Conservation (phyloP, 1,140 invertebrate species). For the Monochamus saltuarius region DNA sequence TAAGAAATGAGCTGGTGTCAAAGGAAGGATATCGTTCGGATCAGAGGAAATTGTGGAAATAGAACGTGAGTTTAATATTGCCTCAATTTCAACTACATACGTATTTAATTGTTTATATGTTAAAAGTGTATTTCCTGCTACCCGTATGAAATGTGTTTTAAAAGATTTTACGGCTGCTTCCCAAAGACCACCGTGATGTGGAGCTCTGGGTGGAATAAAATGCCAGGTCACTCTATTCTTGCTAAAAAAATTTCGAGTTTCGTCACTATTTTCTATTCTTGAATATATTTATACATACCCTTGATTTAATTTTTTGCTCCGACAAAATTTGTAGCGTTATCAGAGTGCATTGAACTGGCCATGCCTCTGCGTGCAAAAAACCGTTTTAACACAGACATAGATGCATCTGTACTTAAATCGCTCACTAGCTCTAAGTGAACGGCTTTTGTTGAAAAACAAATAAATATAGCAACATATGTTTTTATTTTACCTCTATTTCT, state of each 20-base stretch:
- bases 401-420: constrained; percentile 46
- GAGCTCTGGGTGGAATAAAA: constrained; percentile 51
- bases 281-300: no score
- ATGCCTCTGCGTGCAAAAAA: constrained; percentile 48
- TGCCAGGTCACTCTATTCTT: constrained; percentile 39
- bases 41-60: constrained; percentile 36
- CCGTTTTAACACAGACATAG: constrained; percentile 45
- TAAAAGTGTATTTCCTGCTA: constrained; percentile 27
- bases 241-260: no score
- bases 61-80: constrained; percentile 41
- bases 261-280: not conserved
- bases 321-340: constrained; percentile 33
- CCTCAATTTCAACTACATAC: constrained; percentile 30
- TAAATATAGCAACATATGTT: constrained; percentile 47
- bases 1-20: constrained; percentile 49
- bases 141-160: constrained; percentile 47
- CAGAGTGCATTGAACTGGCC: constrained; percentile 25
- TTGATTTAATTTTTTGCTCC: constrained; percentile 19
- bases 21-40: constrained; percentile 30
- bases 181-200: constrained; percentile 54
- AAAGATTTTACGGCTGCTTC: constrained; percentile 50
- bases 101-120: constrained; percentile 35
- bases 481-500: constrained; percentile 35
- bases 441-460: constrained; percentile 45
- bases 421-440: constrained; percentile 52